These are phyloP conservation scores for Amyelois transitella DNA, from an alignment of 1,140 invertebrate genomes.

Conservation along the genomic window DNA sequence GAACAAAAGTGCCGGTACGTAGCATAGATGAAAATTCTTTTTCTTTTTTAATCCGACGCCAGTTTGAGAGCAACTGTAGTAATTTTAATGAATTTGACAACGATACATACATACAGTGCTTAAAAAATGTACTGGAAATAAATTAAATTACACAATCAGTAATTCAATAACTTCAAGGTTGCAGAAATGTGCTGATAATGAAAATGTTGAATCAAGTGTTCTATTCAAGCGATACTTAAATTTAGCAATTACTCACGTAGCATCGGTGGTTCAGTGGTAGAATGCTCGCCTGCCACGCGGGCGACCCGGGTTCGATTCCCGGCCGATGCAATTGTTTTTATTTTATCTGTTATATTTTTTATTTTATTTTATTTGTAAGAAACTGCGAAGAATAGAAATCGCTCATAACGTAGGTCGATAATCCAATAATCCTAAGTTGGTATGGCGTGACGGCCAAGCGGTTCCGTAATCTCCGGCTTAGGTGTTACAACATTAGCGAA, in stretches of 20 bases:
- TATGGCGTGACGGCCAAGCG: not conserved
- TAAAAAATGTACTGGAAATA: not conserved
- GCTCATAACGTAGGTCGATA: too few relatives aligned
- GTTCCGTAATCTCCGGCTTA: not conserved
- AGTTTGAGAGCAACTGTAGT: not conserved
- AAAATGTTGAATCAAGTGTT: not conserved
- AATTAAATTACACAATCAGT: not conserved
- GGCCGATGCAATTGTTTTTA: slow-evolving; percentile 79
- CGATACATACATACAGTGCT: too few relatives aligned
- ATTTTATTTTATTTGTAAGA: too few relatives aligned
- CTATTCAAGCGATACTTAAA: not conserved
- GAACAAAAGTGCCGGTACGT: not conserved
- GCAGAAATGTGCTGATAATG: not conserved
- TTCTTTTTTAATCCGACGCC: not conserved
- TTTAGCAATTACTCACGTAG: not conserved
- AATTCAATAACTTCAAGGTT: not conserved
- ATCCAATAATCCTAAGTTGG: not conserved
- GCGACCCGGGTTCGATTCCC: slow-evolving; percentile 85
- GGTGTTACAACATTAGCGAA: not conserved
- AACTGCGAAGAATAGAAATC: too few relatives aligned
- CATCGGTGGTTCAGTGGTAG: slow-evolving; percentile 17
- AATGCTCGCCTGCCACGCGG: slow-evolving; percentile 17
- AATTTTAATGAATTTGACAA: not conserved
- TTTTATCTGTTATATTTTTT: not conserved
- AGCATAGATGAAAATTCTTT: not conserved